Evolutionary conservation across 64 coral and sea anemone species (phyloP), one percentile per base, ranked within the genome.

Genomic region (Orbicella faveolata): DNA sequence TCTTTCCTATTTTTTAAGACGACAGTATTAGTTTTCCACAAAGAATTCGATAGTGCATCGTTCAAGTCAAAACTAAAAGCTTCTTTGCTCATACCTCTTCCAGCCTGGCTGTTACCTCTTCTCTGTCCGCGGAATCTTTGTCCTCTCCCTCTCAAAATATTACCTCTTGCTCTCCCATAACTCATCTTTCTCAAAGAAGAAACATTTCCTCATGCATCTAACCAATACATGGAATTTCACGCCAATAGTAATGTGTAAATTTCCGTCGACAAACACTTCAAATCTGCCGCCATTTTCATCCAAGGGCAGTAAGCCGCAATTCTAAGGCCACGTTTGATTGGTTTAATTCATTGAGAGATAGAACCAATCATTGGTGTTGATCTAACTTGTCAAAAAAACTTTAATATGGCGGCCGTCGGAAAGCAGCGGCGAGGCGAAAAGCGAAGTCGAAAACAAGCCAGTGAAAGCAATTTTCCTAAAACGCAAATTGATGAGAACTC

Each of bases 401-500:
- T 54, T 52, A 79, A 57, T 21, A 79, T 79, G 79, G 54, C 79
- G 79, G 79, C 79, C 6, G 79, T 59, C n/a, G 54, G 4, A 25
- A 62, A 80, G 37, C 30, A 30, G 30, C 14, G 13, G 13, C 79
- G 79, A 36, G 17, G 14, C 6, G 26, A 19, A 25, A 81, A 81
- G 34, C 79, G 57, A 21, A 4, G 39, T 23, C 13, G 39, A 48
- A 8, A 3, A 52, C 39, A 75, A 75, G 6, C 35, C 36, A 34
- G 0, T 16, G 79, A 63, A 7, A 81, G 54, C 17, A 63, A 23
- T 35, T 21, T 35, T 34, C 79, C 34, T 4, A 66, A 61, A 33
- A 78, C 36, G 26, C 89, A 89, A 25, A 73, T 83, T 10, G 78
- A 81, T 34, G 87, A 93, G 36, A 77, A 89, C 26, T 93, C 92